phyloP scores from a whole-genome alignment of 2,113 vertebrate genomes.

The Procavia capensis region DNA sequence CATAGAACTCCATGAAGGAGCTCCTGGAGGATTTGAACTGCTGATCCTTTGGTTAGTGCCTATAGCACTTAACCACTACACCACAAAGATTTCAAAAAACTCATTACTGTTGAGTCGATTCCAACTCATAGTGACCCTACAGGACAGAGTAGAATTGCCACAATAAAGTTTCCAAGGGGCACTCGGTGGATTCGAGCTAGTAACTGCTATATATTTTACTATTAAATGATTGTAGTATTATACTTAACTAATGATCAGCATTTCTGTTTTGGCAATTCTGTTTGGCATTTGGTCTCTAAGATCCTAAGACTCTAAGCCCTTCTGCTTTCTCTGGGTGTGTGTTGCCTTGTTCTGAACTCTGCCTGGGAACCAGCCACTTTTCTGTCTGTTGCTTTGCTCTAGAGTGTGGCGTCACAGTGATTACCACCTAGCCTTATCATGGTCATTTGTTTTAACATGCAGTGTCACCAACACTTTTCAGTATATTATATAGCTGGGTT shows the following conservation, averaged over 20 bases:
- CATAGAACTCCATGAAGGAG: no score
- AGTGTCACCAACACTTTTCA: neutral
- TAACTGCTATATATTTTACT: neutral
- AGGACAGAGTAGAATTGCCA: no score
- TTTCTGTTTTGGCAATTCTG: neutral
- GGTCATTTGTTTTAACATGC: neutral
- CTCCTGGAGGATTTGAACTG: no score
- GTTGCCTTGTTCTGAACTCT: fast-evolving
- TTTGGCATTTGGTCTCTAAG: neutral
- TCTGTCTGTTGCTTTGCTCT: neutral
- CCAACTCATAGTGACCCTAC: no score
- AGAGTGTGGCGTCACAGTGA: fast-evolving
- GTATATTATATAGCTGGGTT: neutral
- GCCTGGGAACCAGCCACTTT: neutral
- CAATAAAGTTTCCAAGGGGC: no score
- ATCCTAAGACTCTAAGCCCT: no score
- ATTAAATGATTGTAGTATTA: neutral
- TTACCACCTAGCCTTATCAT: neutral
- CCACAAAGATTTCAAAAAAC: no score
- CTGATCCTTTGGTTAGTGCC: no score
- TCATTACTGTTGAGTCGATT: no score
- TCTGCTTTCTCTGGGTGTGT: fast-evolving
- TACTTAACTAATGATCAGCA: neutral
- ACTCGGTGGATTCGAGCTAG: no score
- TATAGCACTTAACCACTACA: no score